These are phyloP conservation scores for Ceratosolen fusciceps DNA, from an alignment of 1,140 invertebrate genomes.

Conservation along the genomic window DNA sequence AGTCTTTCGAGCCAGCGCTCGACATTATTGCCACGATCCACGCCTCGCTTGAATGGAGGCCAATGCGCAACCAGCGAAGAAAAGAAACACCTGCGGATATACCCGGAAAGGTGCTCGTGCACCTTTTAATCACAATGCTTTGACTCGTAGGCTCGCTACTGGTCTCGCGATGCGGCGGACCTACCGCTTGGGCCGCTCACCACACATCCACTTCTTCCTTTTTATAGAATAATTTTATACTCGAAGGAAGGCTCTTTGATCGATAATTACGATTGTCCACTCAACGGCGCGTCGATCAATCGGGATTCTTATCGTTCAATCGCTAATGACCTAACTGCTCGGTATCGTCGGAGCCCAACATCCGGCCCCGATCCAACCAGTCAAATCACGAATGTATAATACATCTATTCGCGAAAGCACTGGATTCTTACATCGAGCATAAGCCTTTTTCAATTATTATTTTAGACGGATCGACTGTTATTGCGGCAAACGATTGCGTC, in stretches of 20 bases:
- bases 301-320: not conserved
- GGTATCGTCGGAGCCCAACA: not conserved
- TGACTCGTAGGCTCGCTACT: not conserved
- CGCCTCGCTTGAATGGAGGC: not conserved
- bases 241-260: not conserved
- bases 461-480: not conserved
- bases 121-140: not conserved
- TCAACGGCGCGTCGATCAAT: not conserved
- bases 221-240: not conserved
- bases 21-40: not conserved
- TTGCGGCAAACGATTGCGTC: too few species aligned
- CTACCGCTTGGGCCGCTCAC: not conserved
- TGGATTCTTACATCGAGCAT: too few species aligned
- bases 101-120: not conserved
- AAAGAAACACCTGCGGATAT: conserved; percentile 5
- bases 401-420: too few species aligned
- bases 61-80: not conserved
- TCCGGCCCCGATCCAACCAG: too few species aligned
- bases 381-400: too few species aligned
- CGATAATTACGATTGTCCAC: not conserved
- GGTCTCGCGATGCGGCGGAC: not conserved
- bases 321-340: conserved; percentile 4
- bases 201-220: not conserved
- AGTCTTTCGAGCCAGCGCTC: not conserved
- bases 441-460: not conserved